Conservation (phyloP, 1,140 invertebrate species). For the Lordiphosa collinella region DNA sequence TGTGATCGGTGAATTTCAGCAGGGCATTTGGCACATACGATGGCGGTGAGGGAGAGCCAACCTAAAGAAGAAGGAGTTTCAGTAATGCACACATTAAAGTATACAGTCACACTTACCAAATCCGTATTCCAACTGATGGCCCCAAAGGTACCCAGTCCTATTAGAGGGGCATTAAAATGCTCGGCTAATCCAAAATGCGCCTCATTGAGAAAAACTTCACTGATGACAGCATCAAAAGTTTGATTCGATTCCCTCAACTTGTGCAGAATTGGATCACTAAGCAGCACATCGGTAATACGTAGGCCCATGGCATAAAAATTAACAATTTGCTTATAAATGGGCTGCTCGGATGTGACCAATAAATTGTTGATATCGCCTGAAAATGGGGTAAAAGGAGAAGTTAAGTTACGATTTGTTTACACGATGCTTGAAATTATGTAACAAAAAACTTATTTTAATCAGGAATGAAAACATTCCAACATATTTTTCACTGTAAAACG, state of each 20-base stretch:
- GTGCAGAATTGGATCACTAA: slow-evolving; percentile 40
- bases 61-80: slow-evolving; percentile 18
- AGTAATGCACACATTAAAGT: slow-evolving; percentile 64
- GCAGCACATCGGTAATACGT: slow-evolving; percentile 34
- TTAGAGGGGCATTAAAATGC: slow-evolving; percentile 70
- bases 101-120: slow-evolving; percentile 51
- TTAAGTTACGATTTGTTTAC: no score
- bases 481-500: no score
- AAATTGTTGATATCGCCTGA: slow-evolving; percentile 36
- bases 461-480: no score
- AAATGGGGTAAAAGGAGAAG: slow-evolving; percentile 10
- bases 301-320: slow-evolving; percentile 59
- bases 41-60: slow-evolving; percentile 71
- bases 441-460: no score
- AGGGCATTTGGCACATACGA: slow-evolving; percentile 78
- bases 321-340: slow-evolving; percentile 49
- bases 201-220: slow-evolving; percentile 71
- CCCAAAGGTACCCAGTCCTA: slow-evolving; percentile 71
- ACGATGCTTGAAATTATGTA: no score
- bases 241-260: slow-evolving; percentile 49
- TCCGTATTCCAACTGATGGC: slow-evolving; percentile 67
- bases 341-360: slow-evolving; percentile 24
- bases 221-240: slow-evolving; percentile 71
- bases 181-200: slow-evolving; percentile 65
- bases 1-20: slow-evolving; percentile 66